Evolutionary conservation across 1,140 invertebrate genomes (phyloP).

Genomic region (Chironomus tepperi): DNA sequence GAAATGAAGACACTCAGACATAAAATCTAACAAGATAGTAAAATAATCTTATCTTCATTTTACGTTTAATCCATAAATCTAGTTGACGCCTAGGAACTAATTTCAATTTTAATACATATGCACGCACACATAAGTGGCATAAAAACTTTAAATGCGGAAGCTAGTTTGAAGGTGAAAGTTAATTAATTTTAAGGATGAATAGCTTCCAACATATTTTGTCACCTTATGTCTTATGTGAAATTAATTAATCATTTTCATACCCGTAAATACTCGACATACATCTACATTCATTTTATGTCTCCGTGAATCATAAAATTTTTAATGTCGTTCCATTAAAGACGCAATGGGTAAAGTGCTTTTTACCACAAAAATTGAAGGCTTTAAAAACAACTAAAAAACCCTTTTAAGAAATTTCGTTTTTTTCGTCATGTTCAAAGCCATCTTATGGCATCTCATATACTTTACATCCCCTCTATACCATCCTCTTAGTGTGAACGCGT

Average conservation of each 20-base stretch:
- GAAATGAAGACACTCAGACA: too few species aligned
- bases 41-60: too few species aligned
- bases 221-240: background rate
- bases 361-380: background rate
- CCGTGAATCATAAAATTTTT: background rate
- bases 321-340: background rate
- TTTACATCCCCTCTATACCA: too few species aligned
- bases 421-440: too few species aligned
- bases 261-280: background rate
- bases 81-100: background rate
- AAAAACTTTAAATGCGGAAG: background rate
- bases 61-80: background rate
- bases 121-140: background rate
- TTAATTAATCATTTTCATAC: background rate
- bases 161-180: background rate
- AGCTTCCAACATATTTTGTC: background rate
- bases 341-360: background rate
- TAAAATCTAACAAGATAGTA: too few species aligned
- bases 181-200: constrained; percentile 10
- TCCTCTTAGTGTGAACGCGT: too few species aligned
- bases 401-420: too few species aligned
- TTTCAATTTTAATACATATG: background rate
- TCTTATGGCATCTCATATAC: too few species aligned
- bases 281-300: background rate
- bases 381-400: too few species aligned